Evolutionary conservation across 1,140 invertebrate species (phyloP).

Genomic region (Ylistrum balloti): DNA sequence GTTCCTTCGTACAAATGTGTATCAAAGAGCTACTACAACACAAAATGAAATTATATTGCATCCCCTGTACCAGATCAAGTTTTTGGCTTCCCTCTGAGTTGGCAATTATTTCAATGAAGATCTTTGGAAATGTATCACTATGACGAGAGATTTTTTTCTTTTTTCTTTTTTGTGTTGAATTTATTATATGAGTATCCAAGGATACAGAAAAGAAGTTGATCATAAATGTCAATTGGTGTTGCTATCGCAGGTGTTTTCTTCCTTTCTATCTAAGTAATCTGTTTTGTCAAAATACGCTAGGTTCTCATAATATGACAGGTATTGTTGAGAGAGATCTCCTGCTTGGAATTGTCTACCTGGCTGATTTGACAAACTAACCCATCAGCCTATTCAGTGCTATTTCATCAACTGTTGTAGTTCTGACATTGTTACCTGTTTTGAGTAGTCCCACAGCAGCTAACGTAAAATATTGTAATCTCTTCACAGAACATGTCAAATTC

Average conservation of each 20-base stretch:
- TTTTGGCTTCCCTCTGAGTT: conserved; percentile 22
- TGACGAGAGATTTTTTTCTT: not conserved
- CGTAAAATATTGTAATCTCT: not conserved
- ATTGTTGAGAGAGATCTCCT: not conserved
- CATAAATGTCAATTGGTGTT: conserved; percentile 27
- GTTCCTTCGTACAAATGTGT: not conserved
- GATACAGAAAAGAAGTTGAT: not conserved
- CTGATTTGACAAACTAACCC: not conserved
- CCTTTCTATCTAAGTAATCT: not conserved
- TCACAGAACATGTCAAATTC: conserved; percentile 15
- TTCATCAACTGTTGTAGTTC: conserved; percentile 22
- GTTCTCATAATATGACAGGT: conserved; percentile 25
- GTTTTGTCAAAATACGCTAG: not conserved
- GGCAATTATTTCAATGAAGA: conserved; percentile 26
- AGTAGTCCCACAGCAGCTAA: conserved; percentile 9
- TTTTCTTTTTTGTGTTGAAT: no score
- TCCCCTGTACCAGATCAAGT: not conserved
- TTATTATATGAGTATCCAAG: not conserved
- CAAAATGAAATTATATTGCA: conserved; percentile 26
- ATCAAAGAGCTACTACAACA: conserved; percentile 27
- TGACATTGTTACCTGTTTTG: not conserved
- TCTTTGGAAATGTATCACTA: conserved; percentile 5
- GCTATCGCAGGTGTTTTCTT: not conserved
- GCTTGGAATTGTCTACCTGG: not conserved
- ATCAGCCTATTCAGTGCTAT: not conserved